Percentiles rank a stretch among this genome's conserved stretches.
Conservation (phyloP, 1,140 invertebrate species). For the Anoplophora glabripennis region DNA sequence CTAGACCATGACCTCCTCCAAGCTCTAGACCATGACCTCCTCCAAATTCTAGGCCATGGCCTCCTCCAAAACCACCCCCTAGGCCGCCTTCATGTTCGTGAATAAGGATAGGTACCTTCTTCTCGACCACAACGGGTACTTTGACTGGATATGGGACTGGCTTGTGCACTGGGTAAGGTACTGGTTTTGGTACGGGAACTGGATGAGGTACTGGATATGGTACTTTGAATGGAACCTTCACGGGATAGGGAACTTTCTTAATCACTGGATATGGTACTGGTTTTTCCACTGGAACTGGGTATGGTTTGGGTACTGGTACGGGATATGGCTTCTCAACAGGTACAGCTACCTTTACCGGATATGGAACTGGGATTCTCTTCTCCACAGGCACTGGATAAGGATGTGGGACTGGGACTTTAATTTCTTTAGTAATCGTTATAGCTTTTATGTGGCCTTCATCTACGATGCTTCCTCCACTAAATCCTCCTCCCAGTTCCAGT, state of each 20-base stretch:
- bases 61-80: slow-evolving; percentile 8
- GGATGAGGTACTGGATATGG: slow-evolving; percentile 44
- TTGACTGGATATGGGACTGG: slow-evolving; percentile 48
- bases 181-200: slow-evolving; percentile 43
- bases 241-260: slow-evolving; percentile 45
- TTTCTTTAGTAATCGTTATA: slow-evolving; percentile 43
- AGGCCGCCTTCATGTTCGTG: slow-evolving; percentile 22
- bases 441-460: slow-evolving; percentile 30
- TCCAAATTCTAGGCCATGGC: slow-evolving; percentile 12
- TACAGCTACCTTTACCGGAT: slow-evolving; percentile 53
- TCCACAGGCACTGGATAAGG: slow-evolving; percentile 42
- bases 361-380: slow-evolving; percentile 46
- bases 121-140: slow-evolving; percentile 37
- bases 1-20: slow-evolving; percentile 19
- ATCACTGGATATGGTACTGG: slow-evolving; percentile 44
- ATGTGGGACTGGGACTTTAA: slow-evolving; percentile 41
- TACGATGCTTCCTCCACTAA: slow-evolving; percentile 17
- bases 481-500: slow-evolving; percentile 11
- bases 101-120: slow-evolving; percentile 37
- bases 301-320: slow-evolving; percentile 55
- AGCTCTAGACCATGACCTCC: slow-evolving; percentile 20
- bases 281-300: slow-evolving; percentile 53
- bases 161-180: slow-evolving; percentile 48
- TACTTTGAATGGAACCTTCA: slow-evolving; percentile 46
- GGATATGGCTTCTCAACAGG: slow-evolving; percentile 50